phyloP scores from a whole-genome alignment of 2,113 vertebrate species.

The Erpornis zantholeuca region DNA sequence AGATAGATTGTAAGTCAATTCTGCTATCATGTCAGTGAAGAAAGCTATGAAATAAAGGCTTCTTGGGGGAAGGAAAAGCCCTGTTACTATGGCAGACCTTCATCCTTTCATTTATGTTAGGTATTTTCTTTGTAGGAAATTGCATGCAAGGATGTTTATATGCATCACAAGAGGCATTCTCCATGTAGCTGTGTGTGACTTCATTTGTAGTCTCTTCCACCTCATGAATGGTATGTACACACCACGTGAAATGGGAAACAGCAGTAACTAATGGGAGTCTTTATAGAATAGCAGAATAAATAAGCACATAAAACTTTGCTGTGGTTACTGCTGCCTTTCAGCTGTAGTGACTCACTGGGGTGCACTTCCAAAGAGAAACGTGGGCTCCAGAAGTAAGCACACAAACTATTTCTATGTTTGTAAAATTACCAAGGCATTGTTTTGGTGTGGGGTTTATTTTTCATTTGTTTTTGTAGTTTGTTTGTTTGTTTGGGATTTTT shows the following conservation, averaged over 20 bases:
- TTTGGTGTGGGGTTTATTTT: background rate
- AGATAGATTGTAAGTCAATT: background rate
- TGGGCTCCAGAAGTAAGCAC: background rate
- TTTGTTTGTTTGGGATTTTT: background rate
- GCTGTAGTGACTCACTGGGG: background rate
- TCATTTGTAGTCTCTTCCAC: background rate
- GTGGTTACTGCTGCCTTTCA: constrained; percentile 40
- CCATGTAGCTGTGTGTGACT: background rate
- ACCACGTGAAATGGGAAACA: background rate
- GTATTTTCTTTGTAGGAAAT: background rate
- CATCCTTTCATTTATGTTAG: background rate
- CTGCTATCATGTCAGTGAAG: background rate
- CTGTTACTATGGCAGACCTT: background rate
- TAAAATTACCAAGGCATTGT: background rate
- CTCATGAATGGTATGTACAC: background rate
- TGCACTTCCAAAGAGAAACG: constrained; percentile 6
- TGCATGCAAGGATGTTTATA: background rate
- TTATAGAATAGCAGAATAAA: constrained; percentile 25
- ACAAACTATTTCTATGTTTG: background rate
- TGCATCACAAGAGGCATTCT: background rate
- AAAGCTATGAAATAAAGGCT: background rate
- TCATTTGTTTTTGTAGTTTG: background rate
- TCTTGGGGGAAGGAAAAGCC: background rate
- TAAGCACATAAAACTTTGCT: constrained; percentile 1
- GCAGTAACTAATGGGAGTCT: background rate